These are phyloP conservation scores for Typhlomys cinereus DNA, from an alignment of 2,113 vertebrate genomes.

Conservation along the genomic window DNA sequence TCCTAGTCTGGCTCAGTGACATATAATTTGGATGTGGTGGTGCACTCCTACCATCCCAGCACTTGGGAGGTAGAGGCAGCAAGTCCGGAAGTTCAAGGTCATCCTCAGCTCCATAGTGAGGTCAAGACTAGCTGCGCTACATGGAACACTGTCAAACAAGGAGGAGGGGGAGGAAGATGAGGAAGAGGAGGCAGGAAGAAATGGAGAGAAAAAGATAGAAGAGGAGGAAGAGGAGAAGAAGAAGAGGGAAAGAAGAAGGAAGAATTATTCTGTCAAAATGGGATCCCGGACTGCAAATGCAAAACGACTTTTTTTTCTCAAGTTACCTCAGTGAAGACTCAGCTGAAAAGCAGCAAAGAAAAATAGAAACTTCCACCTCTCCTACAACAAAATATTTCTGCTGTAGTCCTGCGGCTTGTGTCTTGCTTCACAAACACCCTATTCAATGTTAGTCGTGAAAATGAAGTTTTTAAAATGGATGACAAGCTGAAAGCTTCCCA, in stretches of 20 bases:
- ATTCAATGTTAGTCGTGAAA: neutral
- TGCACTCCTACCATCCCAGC: neutral
- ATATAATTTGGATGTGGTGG: neutral
- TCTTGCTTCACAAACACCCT: neutral
- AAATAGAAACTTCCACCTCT: neutral
- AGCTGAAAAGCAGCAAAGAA: neutral
- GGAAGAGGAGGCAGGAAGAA: neutral
- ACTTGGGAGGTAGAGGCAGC: neutral
- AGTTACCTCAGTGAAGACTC: neutral
- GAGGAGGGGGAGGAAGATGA: neutral
- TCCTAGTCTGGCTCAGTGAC: neutral
- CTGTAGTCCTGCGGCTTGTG: neutral
- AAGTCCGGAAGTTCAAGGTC: neutral
- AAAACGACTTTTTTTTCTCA: neutral
- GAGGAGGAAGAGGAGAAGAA: neutral
- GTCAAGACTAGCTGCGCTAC: neutral
- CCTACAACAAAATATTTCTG: rapidly evolving
- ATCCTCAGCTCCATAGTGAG: neutral
- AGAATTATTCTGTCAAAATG: too few relatives aligned
- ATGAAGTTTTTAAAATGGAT: neutral
- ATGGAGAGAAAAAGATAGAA: neutral
- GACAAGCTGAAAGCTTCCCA: neutral
- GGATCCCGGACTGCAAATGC: neutral
- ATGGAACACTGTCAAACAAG: neutral
- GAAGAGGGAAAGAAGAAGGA: neutral